Evolutionary conservation across 1,140 invertebrate genomes (phyloP), one percentile per base, ranked within the genome.

Genomic region (Megathymus violae): DNA sequence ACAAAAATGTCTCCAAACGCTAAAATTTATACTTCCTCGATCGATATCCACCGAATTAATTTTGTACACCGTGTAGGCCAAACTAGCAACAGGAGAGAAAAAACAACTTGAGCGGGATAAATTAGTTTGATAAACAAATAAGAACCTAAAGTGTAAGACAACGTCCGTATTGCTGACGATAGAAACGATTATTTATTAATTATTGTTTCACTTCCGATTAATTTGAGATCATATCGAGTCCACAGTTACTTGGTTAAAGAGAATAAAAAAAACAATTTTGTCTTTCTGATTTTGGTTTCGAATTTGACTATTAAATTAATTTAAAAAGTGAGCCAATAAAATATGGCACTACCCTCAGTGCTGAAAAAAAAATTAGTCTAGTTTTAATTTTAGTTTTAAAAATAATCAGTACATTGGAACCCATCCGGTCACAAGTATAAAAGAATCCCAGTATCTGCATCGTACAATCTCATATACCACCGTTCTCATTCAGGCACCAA

Each of bases 281-380:
- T 82, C 78, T 80, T 85, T 79, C 70, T 69, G 77, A 80, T 80
- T 90, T 90, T 90, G 85, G 85, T 88, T 76, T 90, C 85, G 74
- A 82, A 88, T 88, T 89, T 84, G 74, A 85, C 86, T 90, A 90
- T 70, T 75, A 82, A 81, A 78, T 76, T 82, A 85, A 76, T 76
- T 80, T 77, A 72, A 72, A 83, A 81, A 84, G 69, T 74, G 84
- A 88, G 88, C 88, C 88, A 85, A 88, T 87, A 84, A 78, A 82
- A 85, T 90, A 90, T 89, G 88, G 88, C 88, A 89, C 88, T 88
- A 77, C 67, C 13, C 68, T 89, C 86, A 91, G 88, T 91, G 88
- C 88, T 82, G 79, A 71, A 77, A 82, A 68, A 81, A 80, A 75
- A 81, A 85, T 85, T 82, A 85, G 13, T 75, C 86, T 88, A 88